Conservation (phyloP, 2,888 invertebrate genomes). For the Rapana venosa region DNA sequence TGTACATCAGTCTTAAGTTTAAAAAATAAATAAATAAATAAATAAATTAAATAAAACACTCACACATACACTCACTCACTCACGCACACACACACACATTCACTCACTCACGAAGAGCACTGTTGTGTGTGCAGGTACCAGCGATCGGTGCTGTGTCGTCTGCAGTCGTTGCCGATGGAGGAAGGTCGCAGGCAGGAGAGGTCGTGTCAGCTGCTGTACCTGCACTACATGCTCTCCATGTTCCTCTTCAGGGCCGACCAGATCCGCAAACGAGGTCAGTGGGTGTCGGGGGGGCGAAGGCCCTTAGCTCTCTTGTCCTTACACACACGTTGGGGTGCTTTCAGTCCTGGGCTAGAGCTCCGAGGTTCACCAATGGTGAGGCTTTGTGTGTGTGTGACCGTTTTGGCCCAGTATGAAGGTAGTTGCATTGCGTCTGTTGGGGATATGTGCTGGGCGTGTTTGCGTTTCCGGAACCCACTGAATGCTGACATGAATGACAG, state of each 20-base stretch:
- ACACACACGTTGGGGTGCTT: neutral
- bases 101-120: neutral
- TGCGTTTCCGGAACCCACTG: too few species aligned
- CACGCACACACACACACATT: too few species aligned
- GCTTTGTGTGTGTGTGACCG: too few species aligned
- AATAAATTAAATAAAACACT: too few species aligned
- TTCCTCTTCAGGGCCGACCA: slow-evolving; percentile 53
- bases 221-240: slow-evolving; percentile 59
- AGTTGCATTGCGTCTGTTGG: too few species aligned
- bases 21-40: too few species aligned
- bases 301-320: neutral
- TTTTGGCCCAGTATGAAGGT: too few species aligned
- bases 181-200: slow-evolving; percentile 53
- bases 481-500: too few species aligned
- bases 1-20: too few species aligned
- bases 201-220: slow-evolving; percentile 60
- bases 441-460: too few species aligned
- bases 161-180: slow-evolving; percentile 57
- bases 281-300: neutral
- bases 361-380: too few species aligned
- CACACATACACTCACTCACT: too few species aligned
- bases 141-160: slow-evolving; percentile 52
- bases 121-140: neutral
- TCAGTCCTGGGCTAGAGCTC: neutral
- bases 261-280: slow-evolving; percentile 56